phyloP scores from a whole-genome alignment of 2,888 invertebrate genomes.

The Drosophila stalkeri region DNA sequence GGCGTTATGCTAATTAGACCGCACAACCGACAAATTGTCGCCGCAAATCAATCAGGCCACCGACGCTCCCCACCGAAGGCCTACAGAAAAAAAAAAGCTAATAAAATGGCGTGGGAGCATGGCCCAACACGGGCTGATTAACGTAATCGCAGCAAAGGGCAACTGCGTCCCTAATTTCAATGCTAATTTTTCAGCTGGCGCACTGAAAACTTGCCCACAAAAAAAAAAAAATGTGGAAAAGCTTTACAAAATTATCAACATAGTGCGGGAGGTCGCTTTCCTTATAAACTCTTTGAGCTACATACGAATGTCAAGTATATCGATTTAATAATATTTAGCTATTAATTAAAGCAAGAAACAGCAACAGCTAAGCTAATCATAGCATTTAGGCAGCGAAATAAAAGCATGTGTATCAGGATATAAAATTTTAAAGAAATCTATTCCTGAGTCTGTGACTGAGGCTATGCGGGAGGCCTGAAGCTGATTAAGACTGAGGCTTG shows the following conservation, averaged over 20 bases:
- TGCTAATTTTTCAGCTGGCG: constrained; percentile 60
- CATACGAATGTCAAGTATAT: neutral
- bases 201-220: constrained; percentile 35
- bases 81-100: constrained; percentile 2
- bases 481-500: too few relatives aligned
- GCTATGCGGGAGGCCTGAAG: too few relatives aligned
- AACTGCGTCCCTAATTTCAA: constrained; percentile 59
- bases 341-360: too few relatives aligned
- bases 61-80: neutral
- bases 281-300: neutral
- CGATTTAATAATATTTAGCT: too few relatives aligned
- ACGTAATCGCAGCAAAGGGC: constrained; percentile 61
- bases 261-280: neutral
- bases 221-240: constrained; percentile 31
- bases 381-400: too few relatives aligned
- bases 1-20: constrained; percentile 70
- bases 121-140: constrained; percentile 57
- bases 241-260: neutral
- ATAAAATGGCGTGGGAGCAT: constrained; percentile 15
- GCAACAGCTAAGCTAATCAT: too few relatives aligned
- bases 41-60: constrained; percentile 69
- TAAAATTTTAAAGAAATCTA: too few relatives aligned
- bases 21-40: constrained; percentile 41
- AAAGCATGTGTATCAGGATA: too few relatives aligned
- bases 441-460: too few relatives aligned